Conservation (phyloP, 30 jellyfish, hydroid and myxozoan species). For the Chrysaora quinquecirrha region DNA sequence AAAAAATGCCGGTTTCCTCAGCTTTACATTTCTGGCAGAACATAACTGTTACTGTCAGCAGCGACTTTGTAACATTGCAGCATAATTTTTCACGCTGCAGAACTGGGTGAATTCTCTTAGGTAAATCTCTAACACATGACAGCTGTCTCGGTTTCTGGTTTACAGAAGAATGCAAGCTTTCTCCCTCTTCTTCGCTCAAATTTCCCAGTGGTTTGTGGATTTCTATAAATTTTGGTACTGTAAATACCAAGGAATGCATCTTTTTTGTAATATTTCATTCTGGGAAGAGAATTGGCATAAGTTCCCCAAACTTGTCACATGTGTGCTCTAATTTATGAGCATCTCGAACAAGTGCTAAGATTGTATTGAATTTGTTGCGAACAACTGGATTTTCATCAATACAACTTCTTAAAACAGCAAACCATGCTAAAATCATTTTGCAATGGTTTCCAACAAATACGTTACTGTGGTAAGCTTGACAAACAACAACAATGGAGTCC, state of each 20-base stretch:
- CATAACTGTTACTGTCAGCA: neutral
- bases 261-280: neutral
- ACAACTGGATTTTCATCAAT: neutral
- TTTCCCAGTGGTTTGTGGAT: too few species aligned
- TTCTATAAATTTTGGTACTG: too few species aligned
- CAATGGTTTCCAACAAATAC: too few species aligned
- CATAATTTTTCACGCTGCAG: neutral
- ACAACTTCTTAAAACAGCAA: neutral
- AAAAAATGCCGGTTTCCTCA: neutral
- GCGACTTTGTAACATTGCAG: too few species aligned
- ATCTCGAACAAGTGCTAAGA: neutral
- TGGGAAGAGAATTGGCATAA: neutral
- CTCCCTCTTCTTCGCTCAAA: too few species aligned
- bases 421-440: constrained; percentile 10
- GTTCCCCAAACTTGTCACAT: neutral
- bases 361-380: neutral
- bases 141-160: constrained; percentile 11
- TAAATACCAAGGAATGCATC: neutral
- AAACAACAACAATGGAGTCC: neutral
- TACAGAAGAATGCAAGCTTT: constrained; percentile 6
- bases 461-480: too few species aligned
- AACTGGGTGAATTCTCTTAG: neutral
- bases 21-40: neutral
- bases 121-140: neutral
- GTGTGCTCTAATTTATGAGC: neutral